phyloP scores from a whole-genome alignment of 1,140 invertebrate species.

The Drosophila nasuta region DNA sequence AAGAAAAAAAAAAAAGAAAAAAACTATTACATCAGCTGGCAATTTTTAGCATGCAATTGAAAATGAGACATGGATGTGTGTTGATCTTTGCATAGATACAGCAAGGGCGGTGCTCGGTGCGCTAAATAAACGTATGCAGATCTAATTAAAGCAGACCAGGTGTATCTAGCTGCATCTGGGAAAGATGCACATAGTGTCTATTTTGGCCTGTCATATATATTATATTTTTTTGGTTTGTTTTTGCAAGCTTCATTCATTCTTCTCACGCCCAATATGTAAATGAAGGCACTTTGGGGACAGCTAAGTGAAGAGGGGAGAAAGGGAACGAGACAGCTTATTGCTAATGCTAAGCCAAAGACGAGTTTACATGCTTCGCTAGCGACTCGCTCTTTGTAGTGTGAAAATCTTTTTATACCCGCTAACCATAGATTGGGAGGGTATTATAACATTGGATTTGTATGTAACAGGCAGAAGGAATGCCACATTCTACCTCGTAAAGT shows the following conservation, averaged over 20 bases:
- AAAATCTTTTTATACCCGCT: conserved; percentile 56
- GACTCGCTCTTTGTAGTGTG: conserved; percentile 58
- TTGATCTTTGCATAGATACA: conserved; percentile 60
- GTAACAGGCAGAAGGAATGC: no score
- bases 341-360: conserved; percentile 64
- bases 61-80: conserved; percentile 38
- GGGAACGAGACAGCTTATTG: conserved; percentile 38
- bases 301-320: neutral
- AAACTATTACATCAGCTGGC: conserved; percentile 46
- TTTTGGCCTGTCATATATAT: conserved; percentile 43
- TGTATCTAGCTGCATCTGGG: conserved; percentile 44
- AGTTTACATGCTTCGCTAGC: conserved; percentile 69
- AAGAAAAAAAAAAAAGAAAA: conserved; percentile 34
- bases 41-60: conserved; percentile 69
- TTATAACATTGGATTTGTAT: no score
- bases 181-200: conserved; percentile 40
- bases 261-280: conserved; percentile 81
- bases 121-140: conserved; percentile 43
- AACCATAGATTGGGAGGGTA: no score
- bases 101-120: conserved; percentile 42
- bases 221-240: conserved; percentile 36
- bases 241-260: conserved; percentile 55
- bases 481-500: no score
- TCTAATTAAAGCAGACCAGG: conserved; percentile 66
- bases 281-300: conserved; percentile 52